Evolutionary conservation across 2,888 invertebrate genomes (phyloP), one percentile per base, ranked within the genome.

Genomic region (Brenthis ino): DNA sequence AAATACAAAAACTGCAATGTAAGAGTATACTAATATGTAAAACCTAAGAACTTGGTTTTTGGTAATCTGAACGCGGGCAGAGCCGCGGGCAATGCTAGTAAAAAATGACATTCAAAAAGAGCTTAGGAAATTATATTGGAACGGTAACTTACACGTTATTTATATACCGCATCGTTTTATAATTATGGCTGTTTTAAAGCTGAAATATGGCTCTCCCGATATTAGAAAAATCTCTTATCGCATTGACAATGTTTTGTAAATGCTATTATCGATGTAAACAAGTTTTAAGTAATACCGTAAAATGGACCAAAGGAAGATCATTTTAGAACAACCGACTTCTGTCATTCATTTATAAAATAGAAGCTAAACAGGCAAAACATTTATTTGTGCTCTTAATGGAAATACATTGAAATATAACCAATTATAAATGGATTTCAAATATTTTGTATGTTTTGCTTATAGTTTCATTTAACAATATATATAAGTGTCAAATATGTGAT

Each of bases 211-310:
- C 13, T 63, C 63, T 64, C 28, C 43, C 67, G 43, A 50, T 67
- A 61, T 69, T 76, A 79, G 76, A 80, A 70, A 74, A 76, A 77
- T 76, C 74, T 72, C 72, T 86, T 86, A 88, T 88, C 85, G 79
- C 77, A 82, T 82, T 80, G 83, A 82, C 82, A 82, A 82, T 86
- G 80, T 88, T 89, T 88, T 85, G 89, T 89, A 85, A 88, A 87
- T 80, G 81, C 64, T 74, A 76, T 82, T 87, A 86, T 87, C 85
- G 79, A 82, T 81, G 82, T 87, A 86, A 88, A 87, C 86, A 87
- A 85, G 78, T 88, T 85, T 86, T 60, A 82, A 86, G 86, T 89
- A 86, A 89, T 83, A 84, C 85, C 84, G 85, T 87, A 86, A 86
- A 87, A 79, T 88, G 86, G 82, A 87, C 86, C 82, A 84, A 74